A percentile compares a stretch with the other conserved stretches of the same genome.
phyloP scores from a whole-genome alignment of 1,140 invertebrate genomes.

The Aleiodes sp. region DNA sequence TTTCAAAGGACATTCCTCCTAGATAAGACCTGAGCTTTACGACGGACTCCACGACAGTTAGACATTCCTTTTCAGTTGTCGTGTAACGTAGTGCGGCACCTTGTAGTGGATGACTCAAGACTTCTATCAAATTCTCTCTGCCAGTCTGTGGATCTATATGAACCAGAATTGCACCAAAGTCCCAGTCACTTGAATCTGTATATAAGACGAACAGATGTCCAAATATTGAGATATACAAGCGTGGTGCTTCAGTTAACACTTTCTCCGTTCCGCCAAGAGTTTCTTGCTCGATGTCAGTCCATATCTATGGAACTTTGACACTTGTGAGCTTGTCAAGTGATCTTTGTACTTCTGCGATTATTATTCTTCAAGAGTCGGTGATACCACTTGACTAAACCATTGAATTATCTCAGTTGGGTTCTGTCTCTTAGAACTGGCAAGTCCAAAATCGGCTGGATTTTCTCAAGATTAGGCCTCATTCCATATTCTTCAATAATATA shows the following conservation, averaged over 20 bases:
- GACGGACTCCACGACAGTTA: constrained; percentile 60
- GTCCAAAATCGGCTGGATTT: too few species aligned
- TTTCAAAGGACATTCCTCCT: constrained; percentile 54
- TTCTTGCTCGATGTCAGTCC: constrained; percentile 38
- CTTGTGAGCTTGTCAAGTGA: constrained; percentile 6
- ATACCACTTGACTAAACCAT: constrained; percentile 17
- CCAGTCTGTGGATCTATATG: constrained; percentile 35
- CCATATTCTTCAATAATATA: constrained; percentile 37
- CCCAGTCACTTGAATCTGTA: neutral
- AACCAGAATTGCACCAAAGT: constrained; percentile 39
- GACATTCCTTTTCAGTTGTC: constrained; percentile 62
- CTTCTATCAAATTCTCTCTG: constrained; percentile 49
- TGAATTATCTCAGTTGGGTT: constrained; percentile 10
- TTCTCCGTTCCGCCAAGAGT: constrained; percentile 37
- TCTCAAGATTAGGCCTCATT: constrained; percentile 32
- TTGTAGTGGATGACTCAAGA: constrained; percentile 52
- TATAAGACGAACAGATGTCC: too few species aligned
- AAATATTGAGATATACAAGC: too few species aligned
- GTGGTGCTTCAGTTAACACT: neutral
- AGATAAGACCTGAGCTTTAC: constrained; percentile 60
- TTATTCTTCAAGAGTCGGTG: constrained; percentile 12
- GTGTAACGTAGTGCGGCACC: constrained; percentile 43
- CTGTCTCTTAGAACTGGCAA: too few species aligned
- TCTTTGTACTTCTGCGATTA: neutral
- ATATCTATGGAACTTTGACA: constrained; percentile 19